Base-by-base conservation (phyloP, 2,797 vertebrate genomes). In the Brachyalestes nurse region DNA sequence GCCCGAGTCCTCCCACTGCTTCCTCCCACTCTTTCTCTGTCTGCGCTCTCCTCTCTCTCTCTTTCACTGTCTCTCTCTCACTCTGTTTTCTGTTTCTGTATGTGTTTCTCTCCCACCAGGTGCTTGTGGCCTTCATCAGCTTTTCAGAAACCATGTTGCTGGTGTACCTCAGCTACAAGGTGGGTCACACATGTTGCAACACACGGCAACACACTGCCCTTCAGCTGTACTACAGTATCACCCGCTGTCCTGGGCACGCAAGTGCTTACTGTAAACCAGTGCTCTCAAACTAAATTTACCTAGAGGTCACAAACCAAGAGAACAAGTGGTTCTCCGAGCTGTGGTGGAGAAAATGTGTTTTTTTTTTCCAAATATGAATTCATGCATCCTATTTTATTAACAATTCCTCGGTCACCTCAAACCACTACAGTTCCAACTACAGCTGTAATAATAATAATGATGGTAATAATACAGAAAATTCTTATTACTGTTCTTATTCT, bases 81-180 rank as follows among this genome's bases (percentile, higher is more conserved):
- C 40, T 77, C 49, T 71, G 47, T 51, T 47, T 42, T 14, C 34
- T 72, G 55, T 88, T 62, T 76, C 78, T 82, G 47, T 76, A 62
- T 51, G 60, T 53, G 51, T 51, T 51, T 76, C 58, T 86, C 61
- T 47, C n/a, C 75, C 45, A 82, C 77, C 91, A 96, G 95, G 95
- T 96, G 81, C 92, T 95, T 40, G 95, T 96, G 88, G 95, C 94
- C 86, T 93, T 96, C 89, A 96, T 96, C 91, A 96, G 95, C 85
- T 95, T 96, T 86, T 93, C 93, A 87, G 95, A 96, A 87, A 96
- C 95, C 40, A 96, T 96, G 95, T 88, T 96, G 87, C 92, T 96
- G 0, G 89, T 95, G 81, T 96, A 95, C 87, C 94, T 96, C 83
- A 95, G 95, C 90, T 96, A 96, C 89, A 96, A 96, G 95, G 95